Evolutionary conservation across 2,888 invertebrate species (phyloP).

Genomic region (Epicampocera succincta): DNA sequence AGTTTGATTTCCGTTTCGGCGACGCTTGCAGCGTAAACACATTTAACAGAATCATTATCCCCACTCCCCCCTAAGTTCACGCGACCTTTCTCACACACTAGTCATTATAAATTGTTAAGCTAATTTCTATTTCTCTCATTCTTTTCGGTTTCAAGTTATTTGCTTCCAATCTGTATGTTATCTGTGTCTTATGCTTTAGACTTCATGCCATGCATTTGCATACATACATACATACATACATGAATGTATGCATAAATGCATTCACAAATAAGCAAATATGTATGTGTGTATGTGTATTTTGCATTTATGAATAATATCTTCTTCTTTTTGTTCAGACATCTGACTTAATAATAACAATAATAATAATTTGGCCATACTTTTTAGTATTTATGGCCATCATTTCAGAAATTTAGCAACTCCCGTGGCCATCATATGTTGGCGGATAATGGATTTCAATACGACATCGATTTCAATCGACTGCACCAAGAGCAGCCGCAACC

Average conservation of each 20-base stretch:
- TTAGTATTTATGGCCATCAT: constrained; percentile 90
- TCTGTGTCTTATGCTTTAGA: constrained; percentile 28
- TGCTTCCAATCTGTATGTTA: constrained; percentile 26
- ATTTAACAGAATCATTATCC: constrained; percentile 19
- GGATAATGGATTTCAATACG: constrained; percentile 81
- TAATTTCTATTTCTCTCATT: neutral
- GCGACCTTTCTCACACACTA: neutral
- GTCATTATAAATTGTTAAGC: neutral
- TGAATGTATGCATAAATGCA: too few relatives aligned
- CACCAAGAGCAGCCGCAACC: constrained; percentile 28
- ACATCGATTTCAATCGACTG: constrained; percentile 79
- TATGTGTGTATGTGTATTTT: too few relatives aligned
- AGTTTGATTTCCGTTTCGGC: constrained; percentile 6
- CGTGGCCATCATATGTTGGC: constrained; percentile 87
- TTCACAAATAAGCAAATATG: too few relatives aligned
- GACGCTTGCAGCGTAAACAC: neutral
- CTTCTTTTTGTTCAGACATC: neutral
- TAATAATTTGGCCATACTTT: constrained; percentile 52
- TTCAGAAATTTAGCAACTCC: constrained; percentile 88
- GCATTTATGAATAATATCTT: constrained; percentile 21
- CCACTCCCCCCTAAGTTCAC: neutral
- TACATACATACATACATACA: constrained; percentile 8
- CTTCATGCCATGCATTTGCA: constrained; percentile 32
- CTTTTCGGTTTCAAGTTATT: constrained; percentile 11
- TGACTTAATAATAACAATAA: neutral